Evolutionary conservation across 2,797 vertebrate species (phyloP).

Genomic region (Rhinatrema bivittatum): DNA sequence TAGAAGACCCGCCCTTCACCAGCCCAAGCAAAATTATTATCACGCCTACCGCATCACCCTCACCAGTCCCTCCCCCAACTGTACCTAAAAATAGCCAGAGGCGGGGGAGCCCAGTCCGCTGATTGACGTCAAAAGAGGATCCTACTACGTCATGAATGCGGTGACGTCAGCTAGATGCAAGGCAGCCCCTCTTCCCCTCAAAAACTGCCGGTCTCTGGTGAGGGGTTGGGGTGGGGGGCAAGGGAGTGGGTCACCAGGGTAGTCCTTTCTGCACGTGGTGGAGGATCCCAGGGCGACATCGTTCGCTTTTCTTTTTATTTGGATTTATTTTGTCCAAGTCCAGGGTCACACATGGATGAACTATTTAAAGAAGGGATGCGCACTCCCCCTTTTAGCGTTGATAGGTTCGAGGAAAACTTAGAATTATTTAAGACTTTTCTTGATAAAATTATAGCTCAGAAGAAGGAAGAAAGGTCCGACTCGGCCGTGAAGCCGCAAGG

Average conservation of each 20-base stretch:
- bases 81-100: not conserved
- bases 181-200: too few relatives aligned
- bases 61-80: not conserved
- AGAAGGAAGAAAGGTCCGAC: conserved; percentile 38
- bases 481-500: conserved; percentile 30
- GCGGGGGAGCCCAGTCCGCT: not conserved
- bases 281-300: not conserved
- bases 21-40: too few relatives aligned
- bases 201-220: too few relatives aligned
- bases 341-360: not conserved
- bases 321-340: not conserved
- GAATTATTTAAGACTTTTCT: conserved; percentile 36
- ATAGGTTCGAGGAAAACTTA: conserved; percentile 36
- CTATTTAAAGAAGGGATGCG: not conserved
- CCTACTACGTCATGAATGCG: too few relatives aligned
- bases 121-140: not conserved
- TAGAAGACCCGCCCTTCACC: too few relatives aligned
- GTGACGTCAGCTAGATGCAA: too few relatives aligned
- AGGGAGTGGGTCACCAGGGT: too few relatives aligned
- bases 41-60: too few relatives aligned
- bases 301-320: not conserved
- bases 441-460: conserved; percentile 30
- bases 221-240: too few relatives aligned
- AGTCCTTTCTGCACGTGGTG: too few relatives aligned
- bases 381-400: not conserved